Conservation (phyloP, 2,888 invertebrate genomes). For the Spialia ferax region DNA sequence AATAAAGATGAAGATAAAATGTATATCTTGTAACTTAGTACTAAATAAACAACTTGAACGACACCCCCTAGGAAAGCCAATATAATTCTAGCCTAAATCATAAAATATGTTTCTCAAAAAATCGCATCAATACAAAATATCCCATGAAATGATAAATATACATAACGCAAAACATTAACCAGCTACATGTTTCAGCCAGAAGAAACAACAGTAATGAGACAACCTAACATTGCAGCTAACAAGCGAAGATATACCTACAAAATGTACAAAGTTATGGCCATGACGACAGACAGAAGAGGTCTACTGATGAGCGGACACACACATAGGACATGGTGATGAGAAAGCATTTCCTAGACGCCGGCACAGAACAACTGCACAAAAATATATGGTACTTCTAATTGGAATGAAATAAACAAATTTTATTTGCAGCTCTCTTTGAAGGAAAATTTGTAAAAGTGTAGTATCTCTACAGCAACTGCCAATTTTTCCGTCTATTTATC, state of each 20-base stretch:
- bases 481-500: slow-evolving; percentile 9
- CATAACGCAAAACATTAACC: slow-evolving; percentile 21
- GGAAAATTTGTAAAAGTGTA: slow-evolving; percentile 16
- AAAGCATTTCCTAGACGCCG: slow-evolving; percentile 16
- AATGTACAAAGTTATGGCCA: slow-evolving; percentile 21
- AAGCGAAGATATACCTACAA: slow-evolving; percentile 28
- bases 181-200: slow-evolving; percentile 46
- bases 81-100: too few species aligned
- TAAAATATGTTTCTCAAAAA: background rate
- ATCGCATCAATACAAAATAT: background rate
- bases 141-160: background rate
- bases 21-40: too few species aligned
- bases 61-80: too few species aligned
- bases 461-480: too few species aligned
- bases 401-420: background rate
- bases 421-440: background rate
- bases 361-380: background rate
- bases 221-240: slow-evolving; percentile 31
- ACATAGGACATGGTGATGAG: slow-evolving; percentile 26
- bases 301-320: slow-evolving; percentile 25
- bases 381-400: background rate
- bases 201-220: slow-evolving; percentile 37
- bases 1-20: too few species aligned
- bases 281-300: slow-evolving; percentile 26
- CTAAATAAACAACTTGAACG: too few species aligned